Conservation (phyloP, 2,797 vertebrate genomes). For the Schizopygopsis malacanthus region DNA sequence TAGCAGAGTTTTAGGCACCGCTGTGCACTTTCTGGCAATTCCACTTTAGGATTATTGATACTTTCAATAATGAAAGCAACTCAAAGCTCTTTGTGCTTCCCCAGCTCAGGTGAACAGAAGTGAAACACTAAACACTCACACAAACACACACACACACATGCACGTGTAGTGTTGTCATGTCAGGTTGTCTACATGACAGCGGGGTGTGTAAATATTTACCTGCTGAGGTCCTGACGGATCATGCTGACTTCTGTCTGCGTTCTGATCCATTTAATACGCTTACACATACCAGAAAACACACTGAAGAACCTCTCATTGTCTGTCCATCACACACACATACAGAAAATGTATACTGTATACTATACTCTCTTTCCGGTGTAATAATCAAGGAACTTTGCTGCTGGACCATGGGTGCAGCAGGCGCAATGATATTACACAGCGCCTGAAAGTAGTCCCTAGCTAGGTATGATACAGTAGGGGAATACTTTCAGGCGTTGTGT, state of each 20-base stretch:
- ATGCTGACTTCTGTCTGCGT: slow-evolving; percentile 49
- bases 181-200: slow-evolving; percentile 51
- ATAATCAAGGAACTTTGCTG: too few relatives aligned
- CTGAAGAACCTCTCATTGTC: not conserved
- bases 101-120: slow-evolving; percentile 46
- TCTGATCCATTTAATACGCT: slow-evolving; percentile 46
- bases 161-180: slow-evolving; percentile 34
- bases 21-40: slow-evolving; percentile 7
- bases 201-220: slow-evolving; percentile 57
- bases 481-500: too few relatives aligned
- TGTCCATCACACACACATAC: not conserved
- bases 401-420: too few relatives aligned
- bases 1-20: not conserved
- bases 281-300: slow-evolving; percentile 11
- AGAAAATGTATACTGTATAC: not conserved
- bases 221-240: slow-evolving; percentile 42
- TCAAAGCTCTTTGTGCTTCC: slow-evolving; percentile 30
- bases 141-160: slow-evolving; percentile 38
- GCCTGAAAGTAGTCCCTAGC: too few relatives aligned
- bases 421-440: too few relatives aligned
- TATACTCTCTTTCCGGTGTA: too few relatives aligned
- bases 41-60: slow-evolving; percentile 43
- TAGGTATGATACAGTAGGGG: too few relatives aligned
- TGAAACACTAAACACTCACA: slow-evolving; percentile 45
- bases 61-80: slow-evolving; percentile 38